Evolutionary conservation across 2,797 vertebrate species (phyloP), one percentile per base, ranked within the genome.

Genomic region (Serranus cabrilla): DNA sequence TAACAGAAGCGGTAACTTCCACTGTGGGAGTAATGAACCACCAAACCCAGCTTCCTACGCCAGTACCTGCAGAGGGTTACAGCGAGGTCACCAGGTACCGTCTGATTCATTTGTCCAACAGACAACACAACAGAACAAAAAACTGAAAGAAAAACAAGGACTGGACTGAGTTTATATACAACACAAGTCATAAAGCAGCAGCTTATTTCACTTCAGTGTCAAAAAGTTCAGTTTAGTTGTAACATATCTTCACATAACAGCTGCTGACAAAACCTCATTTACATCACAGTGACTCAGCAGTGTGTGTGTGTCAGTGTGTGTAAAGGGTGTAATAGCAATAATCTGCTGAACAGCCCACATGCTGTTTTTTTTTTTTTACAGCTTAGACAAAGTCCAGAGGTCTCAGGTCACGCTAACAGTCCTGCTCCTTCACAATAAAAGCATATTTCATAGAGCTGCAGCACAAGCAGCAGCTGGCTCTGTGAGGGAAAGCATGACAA

Each of bases 1-100:
- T 97, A 99, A 80, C 97, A 98, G 90, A 99, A 99, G 79, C 95
- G 94, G 74, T 98, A 99, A 71, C 94, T 95, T 8, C 94, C 94
- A 1, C 92, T 93, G 79, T 81, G 77, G 0, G 83, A 90, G 0
- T 95, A 95, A 57, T 84, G 92, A 73, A 99, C 93, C 86, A 94
- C 94, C 94, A 99, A 87, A 0, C 97, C 97, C 81, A 98, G 46
- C 0, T 93, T 87, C 81, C 93, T 87, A 60, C 97, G 96, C 96
- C 95, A 96, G 86, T 95, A 98, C 98, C 98, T 99, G 87, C 5
- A 14, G 47, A 63, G 16, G 25, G 45, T 20, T 0, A 65, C 23
- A 47, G 37, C 4, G 2, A 11, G 3, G n/a, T n/a, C n/a, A n/a
- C n/a, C n/a, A n/a, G n/a, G n/a, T n/a, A n/a, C n/a, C n/a, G n/a